phyloP scores from a whole-genome alignment of 2,888 invertebrate species.

The Habroteleia sp. region DNA sequence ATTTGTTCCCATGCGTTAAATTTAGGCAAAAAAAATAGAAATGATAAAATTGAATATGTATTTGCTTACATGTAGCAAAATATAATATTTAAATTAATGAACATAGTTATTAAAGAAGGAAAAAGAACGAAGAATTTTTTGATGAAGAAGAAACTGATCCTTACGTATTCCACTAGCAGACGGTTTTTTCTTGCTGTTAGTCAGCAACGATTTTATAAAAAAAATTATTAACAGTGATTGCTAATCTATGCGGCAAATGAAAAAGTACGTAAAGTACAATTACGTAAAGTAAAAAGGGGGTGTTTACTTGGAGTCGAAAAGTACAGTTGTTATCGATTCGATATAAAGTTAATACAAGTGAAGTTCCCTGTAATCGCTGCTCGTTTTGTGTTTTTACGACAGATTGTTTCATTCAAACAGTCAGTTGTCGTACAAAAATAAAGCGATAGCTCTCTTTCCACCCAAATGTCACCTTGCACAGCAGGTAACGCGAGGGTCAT shows the following conservation, averaged over 20 bases:
- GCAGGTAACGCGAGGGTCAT: slow-evolving; percentile 28
- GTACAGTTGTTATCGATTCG: slow-evolving; percentile 12
- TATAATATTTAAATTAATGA: too few relatives aligned
- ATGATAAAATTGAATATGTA: too few relatives aligned
- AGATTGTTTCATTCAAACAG: slow-evolving; percentile 22
- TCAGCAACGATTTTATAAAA: too few relatives aligned
- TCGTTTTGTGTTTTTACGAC: slow-evolving; percentile 15
- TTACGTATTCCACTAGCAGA: too few relatives aligned
- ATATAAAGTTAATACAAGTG: slow-evolving; percentile 21
- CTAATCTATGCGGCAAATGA: neutral
- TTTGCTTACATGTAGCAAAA: too few relatives aligned
- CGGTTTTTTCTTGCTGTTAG: too few relatives aligned
- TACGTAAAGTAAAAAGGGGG: neutral
- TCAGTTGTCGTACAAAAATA: slow-evolving; percentile 1
- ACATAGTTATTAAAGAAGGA: neutral
- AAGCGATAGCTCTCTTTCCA: neutral
- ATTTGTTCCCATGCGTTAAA: too few relatives aligned
- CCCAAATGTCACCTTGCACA: slow-evolving; percentile 33
- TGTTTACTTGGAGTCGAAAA: slow-evolving; percentile 13
- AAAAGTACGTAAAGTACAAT: too few relatives aligned
- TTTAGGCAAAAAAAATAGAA: too few relatives aligned
- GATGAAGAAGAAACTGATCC: neutral
- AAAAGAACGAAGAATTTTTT: too few relatives aligned
- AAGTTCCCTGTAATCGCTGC: slow-evolving; percentile 13
- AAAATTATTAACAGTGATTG: neutral